Evolutionary conservation across 2,797 vertebrate genomes (phyloP), one percentile per base, ranked within the genome.

Genomic region (Labeo calbasu): DNA sequence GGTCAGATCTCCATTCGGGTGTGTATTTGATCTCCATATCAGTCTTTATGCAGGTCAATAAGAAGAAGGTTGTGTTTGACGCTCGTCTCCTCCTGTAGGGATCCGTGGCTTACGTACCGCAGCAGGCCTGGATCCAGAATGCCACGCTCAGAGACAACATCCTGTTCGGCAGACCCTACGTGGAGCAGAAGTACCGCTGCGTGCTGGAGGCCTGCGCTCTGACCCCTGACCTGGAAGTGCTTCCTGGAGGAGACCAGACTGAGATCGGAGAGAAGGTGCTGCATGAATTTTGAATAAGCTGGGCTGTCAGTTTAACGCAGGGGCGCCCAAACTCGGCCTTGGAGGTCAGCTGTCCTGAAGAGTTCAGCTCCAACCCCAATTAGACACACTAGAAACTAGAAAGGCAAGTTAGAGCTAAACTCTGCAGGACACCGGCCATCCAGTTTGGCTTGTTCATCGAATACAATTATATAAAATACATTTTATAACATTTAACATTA

Each of bases 81-180:
- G 3, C 19, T n/a, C 68, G 15, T 57, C 43, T n/a, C 68, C 46
- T 85, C 23, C 48, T 0, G 90, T 81, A 99, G 98, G 98, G 98
- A 4, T 98, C 97, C 0, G 93, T 99, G 88, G 98, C 98, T 10
- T 99, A 97, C 0, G 97, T 99, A 55, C 96, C 98, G n/a, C 98
- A 99, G 90, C 97, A 98, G 91, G 97, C 98, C 2, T 99, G 98
- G 98, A 98, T 99, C 88, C 98, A 98, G 94, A 99, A 99, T 1
- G 96, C 96, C 89, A 96, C 96, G 0, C 92, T 99, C 86, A 96
- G 96, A 89, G 97, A 98, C 88, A 99, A 99, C 76, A 97, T 99
- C 92, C 93, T 99, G 71, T 99, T 99, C 84, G 98, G 98, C 72
- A 93, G 89, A 19, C 65, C 93, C 19, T 93, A 92, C 86, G 92